Evolutionary conservation across 2,113 vertebrate genomes (phyloP).

Genomic region (Clarias batrachus): DNA sequence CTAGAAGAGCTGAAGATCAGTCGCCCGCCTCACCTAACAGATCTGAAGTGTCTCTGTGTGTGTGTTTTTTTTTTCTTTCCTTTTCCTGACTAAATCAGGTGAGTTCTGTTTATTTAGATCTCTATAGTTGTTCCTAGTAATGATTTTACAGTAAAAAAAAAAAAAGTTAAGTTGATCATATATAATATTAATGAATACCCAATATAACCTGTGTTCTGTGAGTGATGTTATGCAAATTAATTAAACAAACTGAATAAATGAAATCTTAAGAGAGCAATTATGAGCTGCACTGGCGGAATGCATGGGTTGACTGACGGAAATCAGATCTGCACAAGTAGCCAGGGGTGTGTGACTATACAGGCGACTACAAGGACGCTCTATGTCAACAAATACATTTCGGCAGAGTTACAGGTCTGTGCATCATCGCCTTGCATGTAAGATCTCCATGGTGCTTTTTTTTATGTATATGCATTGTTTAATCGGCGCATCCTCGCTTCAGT

Average conservation of each 20-base stretch:
- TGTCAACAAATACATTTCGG: neutral
- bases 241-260: neutral
- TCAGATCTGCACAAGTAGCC: neutral
- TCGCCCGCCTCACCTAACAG: slow-evolving; percentile 13
- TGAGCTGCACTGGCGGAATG: neutral
- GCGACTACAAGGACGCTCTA: neutral
- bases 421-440: neutral
- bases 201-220: neutral
- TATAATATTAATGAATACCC: too few relatives aligned
- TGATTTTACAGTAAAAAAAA: neutral
- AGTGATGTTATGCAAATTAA: neutral
- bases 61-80: neutral
- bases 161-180: neutral
- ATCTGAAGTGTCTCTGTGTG: neutral
- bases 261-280: neutral
- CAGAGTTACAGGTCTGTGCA: neutral
- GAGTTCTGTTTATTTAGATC: neutral
- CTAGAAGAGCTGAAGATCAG: slow-evolving; percentile 4
- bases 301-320: neutral
- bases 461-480: neutral
- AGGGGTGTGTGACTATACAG: neutral
- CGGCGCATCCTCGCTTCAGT: neutral
- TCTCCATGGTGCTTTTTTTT: too few relatives aligned
- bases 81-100: slow-evolving; percentile 3
- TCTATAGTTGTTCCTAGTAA: neutral